A percentile compares a stretch with the other conserved stretches of the same genome.
Conservation (phyloP, 2,888 invertebrate species). For the Sericinus montela region DNA sequence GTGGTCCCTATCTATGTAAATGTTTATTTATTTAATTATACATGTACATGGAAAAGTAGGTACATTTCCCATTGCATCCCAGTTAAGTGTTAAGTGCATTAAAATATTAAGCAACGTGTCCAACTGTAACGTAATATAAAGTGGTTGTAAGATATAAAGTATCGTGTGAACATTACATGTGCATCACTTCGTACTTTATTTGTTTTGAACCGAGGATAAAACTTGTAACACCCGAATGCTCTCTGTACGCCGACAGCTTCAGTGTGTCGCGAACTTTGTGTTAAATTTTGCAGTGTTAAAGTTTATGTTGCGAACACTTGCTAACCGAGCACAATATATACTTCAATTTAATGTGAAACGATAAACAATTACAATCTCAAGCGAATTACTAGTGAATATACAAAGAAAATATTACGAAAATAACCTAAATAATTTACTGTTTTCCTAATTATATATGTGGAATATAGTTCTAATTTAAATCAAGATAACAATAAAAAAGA, state of each 20-base stretch:
- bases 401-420: too few species aligned
- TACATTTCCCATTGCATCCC: too few species aligned
- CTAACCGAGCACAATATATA: background rate
- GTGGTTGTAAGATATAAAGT: constrained; percentile 14
- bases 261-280: constrained; percentile 20
- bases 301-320: constrained; percentile 9
- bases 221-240: constrained; percentile 30
- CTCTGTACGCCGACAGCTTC: constrained; percentile 22
- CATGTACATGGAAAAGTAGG: too few species aligned
- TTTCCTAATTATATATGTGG: too few species aligned
- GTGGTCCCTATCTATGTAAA: too few species aligned
- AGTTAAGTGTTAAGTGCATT: constrained; percentile 7
- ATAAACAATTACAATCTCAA: too few species aligned
- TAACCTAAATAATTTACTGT: too few species aligned
- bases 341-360: too few species aligned
- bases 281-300: background rate
- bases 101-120: constrained; percentile 8
- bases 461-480: too few species aligned
- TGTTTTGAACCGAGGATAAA: constrained; percentile 25
- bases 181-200: constrained; percentile 12
- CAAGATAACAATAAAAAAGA: too few species aligned
- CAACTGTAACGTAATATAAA: constrained; percentile 1
- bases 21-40: too few species aligned
- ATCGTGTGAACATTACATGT: constrained; percentile 15
- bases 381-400: too few species aligned